Evolutionary conservation across 53 echinoderm and acorn worm genomes (phyloP).

Genomic region (Apostichopus leukothele): DNA sequence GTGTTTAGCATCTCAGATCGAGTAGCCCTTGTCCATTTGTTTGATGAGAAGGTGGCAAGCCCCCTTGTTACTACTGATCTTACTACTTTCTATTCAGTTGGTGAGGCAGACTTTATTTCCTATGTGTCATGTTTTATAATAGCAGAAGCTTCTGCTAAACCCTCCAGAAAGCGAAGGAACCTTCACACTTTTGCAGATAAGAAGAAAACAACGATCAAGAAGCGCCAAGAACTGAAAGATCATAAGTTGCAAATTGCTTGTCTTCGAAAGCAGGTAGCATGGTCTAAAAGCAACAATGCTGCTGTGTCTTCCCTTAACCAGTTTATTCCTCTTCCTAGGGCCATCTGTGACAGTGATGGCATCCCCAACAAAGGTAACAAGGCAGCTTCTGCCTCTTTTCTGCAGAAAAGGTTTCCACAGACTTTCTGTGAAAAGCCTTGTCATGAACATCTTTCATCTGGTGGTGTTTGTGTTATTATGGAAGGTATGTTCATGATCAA

Average conservation of each 20-base stretch:
- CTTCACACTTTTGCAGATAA: constrained; percentile 30
- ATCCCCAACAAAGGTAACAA: constrained; percentile 35
- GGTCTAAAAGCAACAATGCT: constrained; percentile 19
- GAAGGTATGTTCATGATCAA: constrained; percentile 70
- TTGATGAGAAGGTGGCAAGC: constrained; percentile 33
- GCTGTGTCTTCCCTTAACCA: constrained; percentile 17
- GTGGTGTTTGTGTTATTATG: constrained; percentile 41
- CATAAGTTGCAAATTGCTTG: constrained; percentile 27
- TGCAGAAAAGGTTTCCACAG: constrained; percentile 12
- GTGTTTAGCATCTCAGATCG: not conserved
- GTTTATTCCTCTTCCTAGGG: constrained; percentile 35
- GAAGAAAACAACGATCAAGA: not conserved
- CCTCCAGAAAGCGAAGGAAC: constrained; percentile 20
- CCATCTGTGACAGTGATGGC: constrained; percentile 42
- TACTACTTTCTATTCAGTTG: constrained; percentile 13
- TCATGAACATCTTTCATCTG: not conserved
- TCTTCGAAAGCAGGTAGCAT: constrained; percentile 33
- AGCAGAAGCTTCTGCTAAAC: constrained; percentile 1
- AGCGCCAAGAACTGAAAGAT: constrained; percentile 18
- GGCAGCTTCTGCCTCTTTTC: constrained; percentile 19
- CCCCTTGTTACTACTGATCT: not conserved
- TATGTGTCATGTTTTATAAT: constrained; percentile 23
- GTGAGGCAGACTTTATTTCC: constrained; percentile 8
- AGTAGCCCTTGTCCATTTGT: not conserved
- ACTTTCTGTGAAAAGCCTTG: constrained; percentile 19